These are phyloP conservation scores for Lysiphlebus fabarum DNA, from an alignment of 1,140 invertebrate species.

Conservation along the genomic window DNA sequence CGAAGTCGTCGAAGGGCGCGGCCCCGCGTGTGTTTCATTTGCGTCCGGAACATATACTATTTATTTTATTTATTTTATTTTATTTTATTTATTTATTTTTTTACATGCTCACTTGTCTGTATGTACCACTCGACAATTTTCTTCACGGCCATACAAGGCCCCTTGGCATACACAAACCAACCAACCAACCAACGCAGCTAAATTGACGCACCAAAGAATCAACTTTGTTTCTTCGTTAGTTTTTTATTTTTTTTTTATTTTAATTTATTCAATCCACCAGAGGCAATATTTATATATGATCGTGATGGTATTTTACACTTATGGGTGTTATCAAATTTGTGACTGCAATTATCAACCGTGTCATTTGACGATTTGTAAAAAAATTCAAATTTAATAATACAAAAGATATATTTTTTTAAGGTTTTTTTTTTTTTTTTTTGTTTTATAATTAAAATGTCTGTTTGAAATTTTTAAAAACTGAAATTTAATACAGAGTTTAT, in stretches of 20 bases:
- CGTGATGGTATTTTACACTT: neutral
- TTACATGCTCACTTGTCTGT: neutral
- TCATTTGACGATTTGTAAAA: neutral
- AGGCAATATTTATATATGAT: constrained; percentile 18
- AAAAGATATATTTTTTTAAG: too few relatives aligned
- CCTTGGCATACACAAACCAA: neutral
- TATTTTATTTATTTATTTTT: neutral
- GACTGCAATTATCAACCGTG: constrained; percentile 3
- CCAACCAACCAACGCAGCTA: neutral
- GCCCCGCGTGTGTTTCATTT: neutral
- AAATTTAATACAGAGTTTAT: too few relatives aligned
- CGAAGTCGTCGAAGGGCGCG: constrained; percentile 7
- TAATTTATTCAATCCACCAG: neutral
- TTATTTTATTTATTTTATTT: constrained; percentile 7
- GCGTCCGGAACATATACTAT: constrained; percentile 5
- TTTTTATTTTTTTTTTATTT: neutral
- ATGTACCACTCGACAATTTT: constrained; percentile 4
- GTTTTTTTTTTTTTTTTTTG: too few relatives aligned
- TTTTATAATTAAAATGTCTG: too few relatives aligned
- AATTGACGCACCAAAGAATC: constrained; percentile 16
- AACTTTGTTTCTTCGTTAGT: too few relatives aligned
- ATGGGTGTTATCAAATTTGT: too few relatives aligned
- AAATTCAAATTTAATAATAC: too few relatives aligned
- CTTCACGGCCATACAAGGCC: constrained; percentile 16
- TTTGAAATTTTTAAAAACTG: too few relatives aligned